Evolutionary conservation across 2,113 vertebrate species (phyloP), one percentile per base, ranked within the genome.

Genomic region (Grus americana): DNA sequence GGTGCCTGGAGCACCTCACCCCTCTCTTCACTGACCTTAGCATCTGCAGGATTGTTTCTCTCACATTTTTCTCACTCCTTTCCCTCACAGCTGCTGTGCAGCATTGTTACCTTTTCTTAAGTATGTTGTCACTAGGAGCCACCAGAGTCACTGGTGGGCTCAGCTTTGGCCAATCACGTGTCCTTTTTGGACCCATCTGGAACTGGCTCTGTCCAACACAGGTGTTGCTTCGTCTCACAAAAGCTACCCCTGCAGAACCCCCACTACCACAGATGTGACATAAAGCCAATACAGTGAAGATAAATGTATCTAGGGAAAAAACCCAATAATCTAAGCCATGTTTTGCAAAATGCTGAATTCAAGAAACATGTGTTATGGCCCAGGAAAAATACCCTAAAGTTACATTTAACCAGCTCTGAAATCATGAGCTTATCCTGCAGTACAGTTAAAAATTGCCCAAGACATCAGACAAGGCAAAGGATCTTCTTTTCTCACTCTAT

Each of bases 1-100:
- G 2, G 15, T 11, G 1, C 24, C 32, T 46, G 27, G 18, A 66
- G 10, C 12, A 10, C 5, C 10, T 44, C 14, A 3, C 36, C 5
- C 12, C 11, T 11, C 9, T 58, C 34, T 4, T 76, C 72, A 67
- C 15, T 24, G 14, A 30, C 21, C 17, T 36, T 44, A 6, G 24
- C 59, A 44, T 59, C 84, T 42, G 6, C 54, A 67, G 29, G 15
- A 16, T 18, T 47, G 18, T 23, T 70, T 70, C 55, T 44, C 15
- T 21, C 18, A n/a, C 24, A 8, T 70, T 57, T 70, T 46, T 34
- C 26, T 38, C 22, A 12, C 27, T 68, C 15, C 23, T 46, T 59
- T 75, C 27, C 68, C 54, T 75, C 34, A 67, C 6, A 67, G 32
- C 6, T 75, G 12, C 11, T 52, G 6, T 44, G 16, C n/a, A 80